Evolutionary conservation across 2,113 vertebrate species (phyloP).

Genomic region (Pycnonotus jocosus): DNA sequence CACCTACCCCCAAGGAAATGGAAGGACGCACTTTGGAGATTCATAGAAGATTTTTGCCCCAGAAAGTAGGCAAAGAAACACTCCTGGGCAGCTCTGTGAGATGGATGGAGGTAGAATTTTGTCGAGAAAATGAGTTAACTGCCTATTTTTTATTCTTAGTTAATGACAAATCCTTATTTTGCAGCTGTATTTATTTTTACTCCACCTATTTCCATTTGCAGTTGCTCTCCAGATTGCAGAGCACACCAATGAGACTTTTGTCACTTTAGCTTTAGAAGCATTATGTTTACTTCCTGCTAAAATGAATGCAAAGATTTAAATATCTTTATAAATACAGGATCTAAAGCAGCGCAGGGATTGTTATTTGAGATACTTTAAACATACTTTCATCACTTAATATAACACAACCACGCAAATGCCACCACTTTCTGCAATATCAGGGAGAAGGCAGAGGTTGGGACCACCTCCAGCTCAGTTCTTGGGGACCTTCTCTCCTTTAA

Average conservation of each 20-base stretch:
- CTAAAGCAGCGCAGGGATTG: not conserved
- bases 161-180: not conserved
- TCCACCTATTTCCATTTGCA: not conserved
- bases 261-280: not conserved
- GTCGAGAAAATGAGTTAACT: not conserved
- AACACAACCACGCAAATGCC: not conserved
- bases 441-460: not conserved
- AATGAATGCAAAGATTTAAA: not conserved
- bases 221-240: not conserved
- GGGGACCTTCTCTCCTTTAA: not conserved
- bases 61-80: not conserved
- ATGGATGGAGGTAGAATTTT: not conserved
- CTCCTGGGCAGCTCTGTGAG: not conserved
- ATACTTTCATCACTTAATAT: not conserved
- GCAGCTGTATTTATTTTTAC: not conserved
- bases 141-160: not conserved
- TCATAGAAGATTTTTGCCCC: not conserved
- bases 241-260: not conserved
- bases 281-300: not conserved
- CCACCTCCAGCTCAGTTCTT: not conserved
- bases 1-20: rapidly evolving
- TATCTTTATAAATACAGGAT: not conserved
- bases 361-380: not conserved
- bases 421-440: not conserved
- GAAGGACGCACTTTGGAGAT: rapidly evolving